Evolutionary conservation across 1,140 invertebrate species (phyloP).

Genomic region (Bathynomus jamesi): DNA sequence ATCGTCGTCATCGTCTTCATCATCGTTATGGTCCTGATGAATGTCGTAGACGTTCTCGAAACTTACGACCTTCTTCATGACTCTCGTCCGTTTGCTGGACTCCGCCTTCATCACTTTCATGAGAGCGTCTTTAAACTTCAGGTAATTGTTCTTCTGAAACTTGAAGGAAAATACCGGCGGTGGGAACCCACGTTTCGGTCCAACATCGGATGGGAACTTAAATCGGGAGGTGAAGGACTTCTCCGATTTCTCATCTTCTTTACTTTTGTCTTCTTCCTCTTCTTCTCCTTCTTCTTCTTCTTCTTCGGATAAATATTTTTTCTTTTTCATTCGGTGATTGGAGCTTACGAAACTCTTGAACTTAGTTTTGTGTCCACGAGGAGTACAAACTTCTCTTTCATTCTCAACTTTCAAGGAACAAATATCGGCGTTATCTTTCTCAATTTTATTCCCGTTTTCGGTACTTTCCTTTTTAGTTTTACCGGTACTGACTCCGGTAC

Average conservation of each 20-base stretch:
- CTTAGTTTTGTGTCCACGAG: too few relatives aligned
- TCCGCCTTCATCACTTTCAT: background rate
- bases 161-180: background rate
- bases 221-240: background rate
- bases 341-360: too few relatives aligned
- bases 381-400: too few relatives aligned
- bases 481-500: too few relatives aligned
- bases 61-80: background rate
- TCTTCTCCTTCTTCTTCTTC: background rate
- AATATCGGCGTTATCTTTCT: too few relatives aligned
- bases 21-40: background rate
- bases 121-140: background rate
- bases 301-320: conserved; percentile 4
- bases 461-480: too few relatives aligned
- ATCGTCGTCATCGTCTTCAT: background rate
- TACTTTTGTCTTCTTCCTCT: background rate
- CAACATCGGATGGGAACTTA: background rate
- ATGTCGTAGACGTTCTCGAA: background rate
- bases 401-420: too few relatives aligned
- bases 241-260: background rate
- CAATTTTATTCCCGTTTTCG: too few relatives aligned
- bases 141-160: background rate
- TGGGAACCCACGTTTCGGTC: background rate
- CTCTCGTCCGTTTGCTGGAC: background rate
- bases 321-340: too few relatives aligned